Evolutionary conservation across 2,888 invertebrate genomes (phyloP).

Genomic region (Theodoxus fluviatilis): DNA sequence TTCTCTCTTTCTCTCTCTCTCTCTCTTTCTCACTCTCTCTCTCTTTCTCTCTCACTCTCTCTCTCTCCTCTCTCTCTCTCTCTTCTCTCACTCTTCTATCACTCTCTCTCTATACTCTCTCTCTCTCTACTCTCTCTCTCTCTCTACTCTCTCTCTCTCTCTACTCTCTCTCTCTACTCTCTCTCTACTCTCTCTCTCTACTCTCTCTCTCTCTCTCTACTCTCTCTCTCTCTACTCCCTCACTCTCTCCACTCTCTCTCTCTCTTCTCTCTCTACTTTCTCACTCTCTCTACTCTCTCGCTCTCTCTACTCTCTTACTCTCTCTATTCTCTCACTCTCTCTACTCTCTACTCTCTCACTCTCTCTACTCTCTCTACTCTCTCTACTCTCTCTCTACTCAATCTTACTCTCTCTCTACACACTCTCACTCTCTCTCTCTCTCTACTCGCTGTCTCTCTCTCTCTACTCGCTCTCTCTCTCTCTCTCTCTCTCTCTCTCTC

Average conservation of each 20-base stretch:
- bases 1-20: slow-evolving; percentile 14
- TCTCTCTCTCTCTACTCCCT: too few species aligned
- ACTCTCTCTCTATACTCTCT: not conserved
- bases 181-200: not conserved
- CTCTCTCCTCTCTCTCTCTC: not conserved
- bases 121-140: not conserved
- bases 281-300: not conserved
- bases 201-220: slow-evolving; percentile 10
- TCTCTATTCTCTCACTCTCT: too few species aligned
- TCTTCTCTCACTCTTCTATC: not conserved
- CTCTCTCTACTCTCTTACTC: too few species aligned
- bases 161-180: not conserved
- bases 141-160: slow-evolving; percentile 5
- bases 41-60: not conserved
- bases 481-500: too few species aligned
- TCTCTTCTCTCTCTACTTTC: not conserved
- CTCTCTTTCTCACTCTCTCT: not conserved
- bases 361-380: too few species aligned
- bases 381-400: too few species aligned
- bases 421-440: too few species aligned
- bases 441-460: too few species aligned
- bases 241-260: not conserved
- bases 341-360: too few species aligned
- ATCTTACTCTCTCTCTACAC: too few species aligned
- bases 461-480: too few species aligned